phyloP scores from a whole-genome alignment of 2,888 invertebrate genomes.

The Troilus luridus region DNA sequence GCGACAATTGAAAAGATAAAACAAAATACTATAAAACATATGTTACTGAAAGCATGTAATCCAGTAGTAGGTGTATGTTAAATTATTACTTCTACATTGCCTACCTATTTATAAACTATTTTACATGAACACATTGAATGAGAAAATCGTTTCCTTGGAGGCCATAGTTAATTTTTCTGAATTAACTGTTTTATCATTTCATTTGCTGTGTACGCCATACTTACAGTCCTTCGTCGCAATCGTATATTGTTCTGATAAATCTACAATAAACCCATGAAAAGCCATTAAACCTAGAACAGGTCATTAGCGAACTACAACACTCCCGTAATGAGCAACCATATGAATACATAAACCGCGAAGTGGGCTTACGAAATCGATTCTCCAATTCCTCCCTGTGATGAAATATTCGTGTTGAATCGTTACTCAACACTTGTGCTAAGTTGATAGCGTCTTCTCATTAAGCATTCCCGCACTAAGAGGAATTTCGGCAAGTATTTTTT shows the following conservation, averaged over 20 bases:
- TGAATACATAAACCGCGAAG: not conserved
- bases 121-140: too few relatives aligned
- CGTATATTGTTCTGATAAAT: not conserved
- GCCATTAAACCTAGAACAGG: not conserved
- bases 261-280: not conserved
- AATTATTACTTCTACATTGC: too few relatives aligned
- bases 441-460: not conserved
- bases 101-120: too few relatives aligned
- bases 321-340: not conserved
- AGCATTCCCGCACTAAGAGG: constrained; percentile 15
- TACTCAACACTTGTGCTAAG: not conserved
- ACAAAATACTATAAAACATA: too few relatives aligned
- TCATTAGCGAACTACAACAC: not conserved
- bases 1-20: too few relatives aligned
- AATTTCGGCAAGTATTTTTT: not conserved
- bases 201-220: not conserved
- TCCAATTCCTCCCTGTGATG: not conserved
- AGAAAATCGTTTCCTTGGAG: too few relatives aligned
- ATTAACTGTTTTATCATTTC: not conserved
- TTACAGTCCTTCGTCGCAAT: not conserved
- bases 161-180: not conserved
- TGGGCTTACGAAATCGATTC: not conserved
- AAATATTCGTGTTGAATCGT: constrained; percentile 1
- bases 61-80: too few relatives aligned
- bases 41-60: too few relatives aligned